Base-by-base conservation (phyloP, 1,140 invertebrate genomes). In the Philotrypesis tridentata region DNA sequence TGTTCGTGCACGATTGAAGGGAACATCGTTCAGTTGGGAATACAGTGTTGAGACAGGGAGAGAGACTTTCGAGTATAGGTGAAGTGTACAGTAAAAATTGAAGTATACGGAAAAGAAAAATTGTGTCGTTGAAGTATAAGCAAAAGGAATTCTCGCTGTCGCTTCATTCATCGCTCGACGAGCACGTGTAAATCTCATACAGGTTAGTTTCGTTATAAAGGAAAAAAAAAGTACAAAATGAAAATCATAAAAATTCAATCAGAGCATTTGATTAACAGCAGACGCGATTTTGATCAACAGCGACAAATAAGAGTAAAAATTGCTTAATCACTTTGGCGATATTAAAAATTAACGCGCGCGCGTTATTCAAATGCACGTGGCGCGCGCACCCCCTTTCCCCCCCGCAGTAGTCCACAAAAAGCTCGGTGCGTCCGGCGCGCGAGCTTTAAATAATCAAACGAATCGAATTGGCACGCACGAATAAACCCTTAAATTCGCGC, bases 401-500 rank as follows among this genome's bases (percentile, higher is more conserved):
- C 37, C 43, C 71, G 55, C 29, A 37, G n/a, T n/a, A 43, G 21
- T 25, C 75, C n/a, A 4, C 25, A 21, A 70, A 21, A 70, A 55
- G 48, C 48, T 5, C 48, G 7, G 48, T 55, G n/a, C n/a, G 40
- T 11, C 48, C 21, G 21, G 48, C 17, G 48, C 75, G 60, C 23
- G 40, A 33, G 67, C 23, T 79, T 70, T 70, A 79, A 70, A 79
- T 79, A 79, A 79, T 79, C 63, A 70, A 79, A 70, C 76, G 61
- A 70, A 70, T 68, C 40, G 25, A 79, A 79, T 68, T 29, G 76
- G 43, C 43, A 72, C 77, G 68, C 67, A 61, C 77, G 77, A 72
- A 79, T 79, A 72, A 79, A 72, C 48, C 77, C 68, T 68, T 71
- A 61, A 72, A 79, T 27, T 72, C 40, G 43, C n/a, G 43, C 67